Evolutionary conservation across 2,113 vertebrate genomes (phyloP), one percentile per base, ranked within the genome.

Genomic region (Mormyrus lacerda): DNA sequence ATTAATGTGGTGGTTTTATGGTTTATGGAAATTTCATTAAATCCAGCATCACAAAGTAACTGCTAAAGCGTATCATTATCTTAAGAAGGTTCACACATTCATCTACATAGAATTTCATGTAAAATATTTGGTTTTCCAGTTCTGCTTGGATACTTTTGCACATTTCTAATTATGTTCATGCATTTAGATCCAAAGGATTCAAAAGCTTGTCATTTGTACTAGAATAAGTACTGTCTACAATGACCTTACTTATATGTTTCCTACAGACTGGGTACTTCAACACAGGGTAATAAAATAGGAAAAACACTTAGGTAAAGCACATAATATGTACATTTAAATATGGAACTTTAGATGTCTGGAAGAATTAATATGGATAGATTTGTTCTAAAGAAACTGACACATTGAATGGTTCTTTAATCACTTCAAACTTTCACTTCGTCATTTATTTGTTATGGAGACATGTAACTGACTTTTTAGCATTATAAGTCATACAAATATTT

Each of bases 321-420:
- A 76, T 76, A 35, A 76, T 76, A 76, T 76, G 69, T 76, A 15
- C n/a, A 39, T 31, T 42, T 42, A 79, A 79, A 79, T 65, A n/a
- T 65, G 58, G 58, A 65, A 24, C 7, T 65, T 10, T 65, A 65
- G 24, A 65, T 10, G 35, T 35, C 10, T 79, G 39, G 6, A 19
- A 42, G 69, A 31, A 27, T 39, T 10, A 35, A 27, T 31, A 58
- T 58, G 21, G 53, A 24, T 58, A 24, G 53, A 58, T 58, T 21
- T 19, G 1, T 27, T 65, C 61, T 10, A 65, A n/a, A 65, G 61
- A 69, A 31, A 69, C 1, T 31, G 61, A 31, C 61, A 69, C n/a
- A 69, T 31, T 31, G n/a, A 94, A 92, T 95, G 97, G 0, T 91
- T 11, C 39, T 1, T 53, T 0, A 93, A 47, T 47, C 39, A 84